A percentile compares a stretch with the other conserved stretches of the same genome.
Evolutionary conservation across 2,888 invertebrate genomes (phyloP).

Genomic region (Doris montereyensis): DNA sequence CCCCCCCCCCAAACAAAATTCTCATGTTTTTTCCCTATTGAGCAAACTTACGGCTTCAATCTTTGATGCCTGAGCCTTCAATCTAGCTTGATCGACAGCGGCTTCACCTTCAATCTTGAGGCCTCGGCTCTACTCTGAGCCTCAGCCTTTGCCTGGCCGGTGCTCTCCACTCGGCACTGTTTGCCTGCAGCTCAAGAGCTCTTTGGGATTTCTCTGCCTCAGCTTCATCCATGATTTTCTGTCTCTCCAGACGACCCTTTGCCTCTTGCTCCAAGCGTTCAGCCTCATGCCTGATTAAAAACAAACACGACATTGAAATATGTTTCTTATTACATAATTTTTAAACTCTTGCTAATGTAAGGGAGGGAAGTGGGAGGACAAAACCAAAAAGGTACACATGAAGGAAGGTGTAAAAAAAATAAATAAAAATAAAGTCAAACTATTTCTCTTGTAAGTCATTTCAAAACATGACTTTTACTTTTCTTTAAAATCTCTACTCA

Average conservation of each 20-base stretch:
- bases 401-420: neutral
- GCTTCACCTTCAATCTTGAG: conserved; percentile 75
- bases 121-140: conserved; percentile 75
- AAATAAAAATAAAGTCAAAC: neutral
- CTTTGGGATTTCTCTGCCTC: conserved; percentile 74
- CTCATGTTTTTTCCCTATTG: too few relatives aligned
- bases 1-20: too few relatives aligned
- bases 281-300: conserved; percentile 73
- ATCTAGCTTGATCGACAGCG: conserved; percentile 74
- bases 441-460: too few relatives aligned
- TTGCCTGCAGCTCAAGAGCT: conserved; percentile 73
- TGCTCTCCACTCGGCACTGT: conserved; percentile 75
- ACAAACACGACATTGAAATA: neutral
- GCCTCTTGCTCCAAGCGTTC: conserved; percentile 75
- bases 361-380: neutral
- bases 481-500: too few relatives aligned
- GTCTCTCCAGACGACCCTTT: conserved; percentile 74
- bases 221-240: conserved; percentile 75
- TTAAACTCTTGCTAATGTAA: too few relatives aligned
- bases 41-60: conserved; percentile 75
- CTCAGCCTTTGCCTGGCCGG: conserved; percentile 76
- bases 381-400: neutral
- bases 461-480: too few relatives aligned
- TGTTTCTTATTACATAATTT: neutral
- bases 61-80: conserved; percentile 73